Base-by-base conservation (phyloP, 2,888 invertebrate species). In the Papilio elwesi region DNA sequence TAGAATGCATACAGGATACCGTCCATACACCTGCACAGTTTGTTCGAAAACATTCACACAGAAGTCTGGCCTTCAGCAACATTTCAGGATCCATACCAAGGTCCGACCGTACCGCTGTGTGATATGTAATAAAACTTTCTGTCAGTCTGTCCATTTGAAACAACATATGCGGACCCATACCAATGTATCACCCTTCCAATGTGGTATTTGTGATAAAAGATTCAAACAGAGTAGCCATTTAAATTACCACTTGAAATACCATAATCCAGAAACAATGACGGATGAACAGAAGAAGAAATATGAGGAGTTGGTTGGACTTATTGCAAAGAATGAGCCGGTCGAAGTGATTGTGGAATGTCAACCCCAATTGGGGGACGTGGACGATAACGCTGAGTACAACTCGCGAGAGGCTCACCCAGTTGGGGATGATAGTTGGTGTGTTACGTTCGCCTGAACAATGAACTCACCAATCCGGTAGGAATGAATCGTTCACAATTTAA, bases 121-220 rank as follows among this genome's bases (percentile, higher is more conserved):
- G 0, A 85, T 94, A 0, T 94, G 94, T 79, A 77, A 78, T 10
- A 93, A 93, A 66, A 79, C 85, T 0, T 94, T 94, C 85, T 87
- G 90, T 59, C 94, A 94, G 65, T 91, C 92, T 0, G 87, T 93
- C 0, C 84, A 87, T 68, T 57, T 94, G 10, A 87, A 88, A 48
- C 94, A 94, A 15, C 94, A 94, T 53, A 93, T 94, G 93, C 71
- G 93, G 0, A 92, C 92, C 0, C 93, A 93, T 74, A 93, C 94
- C 0, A 90, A 92, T 59, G 90, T 93, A 0, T 84, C 90, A 0
- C 93, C 93, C 0, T 93, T 92, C 82, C 87, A 90, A 26, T 93
- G 93, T 68, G 87, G 85, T 0, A 79, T 92, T 0, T 93, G 93
- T 74, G 82, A 85, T 10, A 89, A 93, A 36, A 70, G 87, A 1